phyloP scores from a whole-genome alignment of 2,113 vertebrate species.

The Dascyllus trimaculatus region DNA sequence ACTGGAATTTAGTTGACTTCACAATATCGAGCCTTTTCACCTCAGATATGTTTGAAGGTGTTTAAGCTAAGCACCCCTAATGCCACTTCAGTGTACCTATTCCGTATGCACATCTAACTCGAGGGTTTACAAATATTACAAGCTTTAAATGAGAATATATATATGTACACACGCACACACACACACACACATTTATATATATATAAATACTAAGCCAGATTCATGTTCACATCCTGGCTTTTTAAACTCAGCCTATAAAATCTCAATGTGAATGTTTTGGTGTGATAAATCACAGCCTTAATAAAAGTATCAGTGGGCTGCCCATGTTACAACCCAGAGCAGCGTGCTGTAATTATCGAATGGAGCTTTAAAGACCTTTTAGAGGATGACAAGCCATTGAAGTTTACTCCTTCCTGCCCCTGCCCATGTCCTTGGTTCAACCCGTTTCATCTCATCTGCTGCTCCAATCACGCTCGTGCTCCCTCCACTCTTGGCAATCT shows the following conservation, averaged over 20 bases:
- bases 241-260: constrained; percentile 44
- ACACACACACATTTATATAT: not conserved
- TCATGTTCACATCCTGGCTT: constrained; percentile 25
- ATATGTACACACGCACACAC: too few species aligned
- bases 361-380: constrained; percentile 64
- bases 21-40: constrained; percentile 52
- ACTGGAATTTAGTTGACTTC: constrained; percentile 52
- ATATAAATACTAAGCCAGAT: not conserved
- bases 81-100: constrained; percentile 40
- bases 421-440: constrained; percentile 64
- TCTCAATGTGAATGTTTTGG: constrained; percentile 17
- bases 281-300: constrained; percentile 45
- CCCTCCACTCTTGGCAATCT: constrained; percentile 70
- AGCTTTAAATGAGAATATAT: constrained; percentile 6
- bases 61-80: constrained; percentile 43
- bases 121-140: constrained; percentile 39
- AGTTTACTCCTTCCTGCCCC: constrained; percentile 62
- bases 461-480: constrained; percentile 70
- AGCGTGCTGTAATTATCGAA: constrained; percentile 42
- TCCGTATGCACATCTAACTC: not conserved
- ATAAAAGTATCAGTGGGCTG: constrained; percentile 41
- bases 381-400: constrained; percentile 37
- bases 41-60: constrained; percentile 41
- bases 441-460: constrained; percentile 72
- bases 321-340: constrained; percentile 42